These are phyloP conservation scores for Argynnis bischoffii DNA, from an alignment of 2,888 invertebrate genomes.

Conservation along the genomic window DNA sequence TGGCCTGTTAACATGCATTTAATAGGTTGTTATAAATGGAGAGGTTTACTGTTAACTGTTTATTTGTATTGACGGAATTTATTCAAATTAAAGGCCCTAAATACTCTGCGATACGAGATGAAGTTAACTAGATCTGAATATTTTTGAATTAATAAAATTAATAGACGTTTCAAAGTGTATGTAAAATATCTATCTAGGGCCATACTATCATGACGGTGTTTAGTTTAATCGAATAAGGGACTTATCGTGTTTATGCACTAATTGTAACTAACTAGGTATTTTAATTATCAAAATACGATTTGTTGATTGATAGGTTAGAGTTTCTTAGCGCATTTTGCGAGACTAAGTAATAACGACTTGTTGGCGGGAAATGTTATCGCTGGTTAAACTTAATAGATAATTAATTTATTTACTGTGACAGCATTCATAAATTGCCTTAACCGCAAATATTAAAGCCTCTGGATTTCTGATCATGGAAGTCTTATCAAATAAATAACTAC, in stretches of 20 bases:
- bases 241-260: conserved; percentile 60
- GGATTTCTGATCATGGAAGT: conserved; percentile 76
- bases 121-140: conserved; percentile 48
- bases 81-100: conserved; percentile 41
- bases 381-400: conserved; percentile 64
- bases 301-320: conserved; percentile 53
- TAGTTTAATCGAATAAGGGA: conserved; percentile 62
- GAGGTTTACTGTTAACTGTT: conserved; percentile 77
- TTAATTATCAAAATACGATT: conserved; percentile 54
- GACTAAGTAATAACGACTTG: conserved; percentile 57
- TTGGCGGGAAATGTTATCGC: conserved; percentile 60
- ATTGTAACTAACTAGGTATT: conserved; percentile 57
- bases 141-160: conserved; percentile 29
- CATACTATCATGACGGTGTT: conserved; percentile 55
- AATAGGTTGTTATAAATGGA: conserved; percentile 78
- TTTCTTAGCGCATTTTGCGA: conserved; percentile 47
- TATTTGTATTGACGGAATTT: conserved; percentile 61
- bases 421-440: conserved; percentile 75
- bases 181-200: conserved; percentile 39
- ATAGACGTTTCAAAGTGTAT: conserved; percentile 42
- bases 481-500: conserved; percentile 76
- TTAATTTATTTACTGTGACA: conserved; percentile 73
- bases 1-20: conserved; percentile 73
- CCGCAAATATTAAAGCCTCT: conserved; percentile 71
- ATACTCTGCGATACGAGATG: conserved; percentile 28